Evolutionary conservation across 2,797 vertebrate genomes (phyloP), one percentile per base, ranked within the genome.

Genomic region (Clarias laeviceps): DNA sequence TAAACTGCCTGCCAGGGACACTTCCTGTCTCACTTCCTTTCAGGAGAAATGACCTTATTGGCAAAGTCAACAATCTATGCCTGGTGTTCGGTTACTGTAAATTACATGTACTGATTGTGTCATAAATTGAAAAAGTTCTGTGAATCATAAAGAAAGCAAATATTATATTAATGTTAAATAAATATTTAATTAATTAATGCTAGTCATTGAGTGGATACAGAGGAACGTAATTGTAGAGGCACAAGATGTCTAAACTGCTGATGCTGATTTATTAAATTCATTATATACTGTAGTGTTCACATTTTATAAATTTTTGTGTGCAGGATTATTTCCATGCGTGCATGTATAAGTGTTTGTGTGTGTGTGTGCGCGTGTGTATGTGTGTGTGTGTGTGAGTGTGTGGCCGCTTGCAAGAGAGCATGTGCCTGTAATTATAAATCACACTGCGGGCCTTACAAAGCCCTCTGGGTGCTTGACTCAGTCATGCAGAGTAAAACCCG

Each of bases 391-490:
- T 85, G 61, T 85, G 69, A 62, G 80, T 74, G 84, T 90, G 83
- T 88, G 85, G 56, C 20, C 11, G 20, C 80, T 64, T 81, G 34
- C 77, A 73, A 85, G 56, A 62, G 32, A 85, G 73, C 73, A 68
- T 85, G 73, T 88, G 84, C 70, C 62, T 88, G 85, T 92, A 92
- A 92, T 92, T 94, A 92, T 90, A 89, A 91, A 88, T 89, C 82
- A 83, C 66, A 88, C 84, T 89, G 82, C 54, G 84, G 92, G 93
- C 91, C 91, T 90, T 91, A 90, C 90, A 89, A 93, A 94, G 94
- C 94, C 95, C 94, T 91, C 89, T 90, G 94, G 94, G 93, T 92
- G 90, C 90, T 91, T 91, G 92, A n/a, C 91, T 94, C 90, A 91
- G 91, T 94, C 91, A 93, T 93, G 93, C 93, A 92, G 93, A 92